These are phyloP conservation scores for Catocala nupta DNA, from an alignment of 2,888 invertebrate genomes.

Conservation along the genomic window DNA sequence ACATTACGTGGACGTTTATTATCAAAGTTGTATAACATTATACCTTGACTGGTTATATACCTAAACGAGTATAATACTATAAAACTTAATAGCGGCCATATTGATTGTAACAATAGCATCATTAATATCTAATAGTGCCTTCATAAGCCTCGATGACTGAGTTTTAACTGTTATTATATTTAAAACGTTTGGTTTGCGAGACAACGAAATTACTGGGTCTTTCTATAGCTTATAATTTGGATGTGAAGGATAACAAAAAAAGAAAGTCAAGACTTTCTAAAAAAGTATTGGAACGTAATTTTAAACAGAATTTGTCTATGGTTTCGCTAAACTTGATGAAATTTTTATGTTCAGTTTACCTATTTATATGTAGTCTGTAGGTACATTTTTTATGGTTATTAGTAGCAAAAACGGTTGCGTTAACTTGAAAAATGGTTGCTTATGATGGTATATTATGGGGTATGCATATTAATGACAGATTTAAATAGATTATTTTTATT, in stretches of 20 bases:
- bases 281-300: background rate
- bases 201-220: background rate
- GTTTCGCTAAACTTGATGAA: too few species aligned
- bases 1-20: slow-evolving; percentile 36
- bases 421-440: too few species aligned
- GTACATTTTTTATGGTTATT: too few species aligned
- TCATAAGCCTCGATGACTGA: slow-evolving; percentile 21
- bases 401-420: too few species aligned
- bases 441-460: too few species aligned
- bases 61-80: slow-evolving; percentile 30
- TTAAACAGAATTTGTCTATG: background rate
- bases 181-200: background rate
- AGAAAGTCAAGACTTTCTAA: background rate
- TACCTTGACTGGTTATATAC: slow-evolving; percentile 27
- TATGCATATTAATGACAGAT: too few species aligned
- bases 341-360: too few species aligned
- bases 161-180: background rate
- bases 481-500: too few species aligned
- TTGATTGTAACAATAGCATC: slow-evolving; percentile 39
- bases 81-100: slow-evolving; percentile 29
- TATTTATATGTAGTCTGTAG: too few species aligned
- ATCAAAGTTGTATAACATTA: slow-evolving; percentile 49
- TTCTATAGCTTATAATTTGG: background rate
- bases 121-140: slow-evolving; percentile 25
- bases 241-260: background rate